Base-by-base conservation (phyloP, 2,113 vertebrate species). In the Elephantulus edwardii region DNA sequence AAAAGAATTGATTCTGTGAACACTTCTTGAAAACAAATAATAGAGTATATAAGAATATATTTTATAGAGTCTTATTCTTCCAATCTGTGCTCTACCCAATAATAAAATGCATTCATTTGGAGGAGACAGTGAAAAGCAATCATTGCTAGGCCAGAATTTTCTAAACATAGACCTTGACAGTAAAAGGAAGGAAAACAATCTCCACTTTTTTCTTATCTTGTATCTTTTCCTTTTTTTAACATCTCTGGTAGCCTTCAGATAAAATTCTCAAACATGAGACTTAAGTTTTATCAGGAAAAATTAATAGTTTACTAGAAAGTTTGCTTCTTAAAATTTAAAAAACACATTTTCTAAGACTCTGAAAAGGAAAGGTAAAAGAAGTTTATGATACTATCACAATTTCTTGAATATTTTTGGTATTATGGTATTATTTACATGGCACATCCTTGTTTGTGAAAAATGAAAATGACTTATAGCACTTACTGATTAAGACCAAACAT, bases 201-300 rank as follows among this genome's bases (percentile, higher is more conserved):
- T 91, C 14, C 9, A 38, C 52, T 78, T 76, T 78, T 35, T 6
- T 40, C n/a, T n/a, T 72, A 33, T 76, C 83, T 95, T 90, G 6
- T 76, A 40, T 50, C 26, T 87, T 89, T 89, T 93, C 24, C 80
- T 46, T 89, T 92, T 85, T 90, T 77, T n/a, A 91, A 83, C 30
- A 78, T 88, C n/a, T 86, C 56, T 83, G 93, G 8, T 80, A 95
- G 83, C 7, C 19, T 94, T 90, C 71, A 71, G 35, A n/a, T n/a
- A n/a, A n/a, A n/a, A n/a, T n/a, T n/a, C n/a, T 70, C 83, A 64
- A 86, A 89, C 24, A 84, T 13, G 8, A 85, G n/a, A 54, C 35
- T 38, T 74, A 52, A 78, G 11, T 75, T 90, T 84, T 74, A 71
- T 35, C 14, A 11, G 33, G 22, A 1, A 56, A 74, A 93, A 89